A percentile compares a stretch with the other conserved stretches of the same genome.
These are phyloP conservation scores for Syndactyla subalaris DNA, from an alignment of 2,797 vertebrate genomes.

Conservation along the genomic window DNA sequence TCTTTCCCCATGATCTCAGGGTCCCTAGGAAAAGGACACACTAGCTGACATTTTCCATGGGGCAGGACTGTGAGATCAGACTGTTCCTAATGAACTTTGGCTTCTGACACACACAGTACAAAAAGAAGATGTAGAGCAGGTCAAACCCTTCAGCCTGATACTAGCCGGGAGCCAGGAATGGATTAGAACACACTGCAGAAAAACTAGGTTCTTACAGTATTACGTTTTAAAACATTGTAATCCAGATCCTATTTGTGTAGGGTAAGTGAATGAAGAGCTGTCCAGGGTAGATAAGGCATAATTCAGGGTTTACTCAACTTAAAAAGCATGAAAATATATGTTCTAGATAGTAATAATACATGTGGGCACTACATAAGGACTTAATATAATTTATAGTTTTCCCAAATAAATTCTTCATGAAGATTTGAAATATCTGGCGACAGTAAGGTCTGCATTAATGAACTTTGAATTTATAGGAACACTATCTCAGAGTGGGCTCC, in stretches of 20 bases:
- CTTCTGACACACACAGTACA: not conserved
- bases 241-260: not conserved
- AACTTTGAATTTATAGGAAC: not conserved
- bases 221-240: not conserved
- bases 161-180: not conserved
- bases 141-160: not conserved
- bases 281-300: not conserved
- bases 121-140: not conserved
- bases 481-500: not conserved
- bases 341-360: not conserved
- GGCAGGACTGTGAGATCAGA: not conserved
- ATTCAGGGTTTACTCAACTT: not conserved
- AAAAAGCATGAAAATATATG: not conserved
- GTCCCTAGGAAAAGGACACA: not conserved
- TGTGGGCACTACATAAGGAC: not conserved
- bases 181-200: not conserved
- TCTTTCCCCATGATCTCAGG: not conserved
- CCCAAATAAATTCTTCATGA: not conserved
- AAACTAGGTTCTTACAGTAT: not conserved
- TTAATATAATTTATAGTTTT: not conserved
- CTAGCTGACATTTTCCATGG: not conserved
- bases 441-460: not conserved
- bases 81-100: not conserved
- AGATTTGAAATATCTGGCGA: not conserved
- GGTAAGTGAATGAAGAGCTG: not conserved